Percentiles rank a stretch among this genome's conserved stretches.
Evolutionary conservation across 2,113 vertebrate species (phyloP).

Genomic region (Trematomus loennbergii): DNA sequence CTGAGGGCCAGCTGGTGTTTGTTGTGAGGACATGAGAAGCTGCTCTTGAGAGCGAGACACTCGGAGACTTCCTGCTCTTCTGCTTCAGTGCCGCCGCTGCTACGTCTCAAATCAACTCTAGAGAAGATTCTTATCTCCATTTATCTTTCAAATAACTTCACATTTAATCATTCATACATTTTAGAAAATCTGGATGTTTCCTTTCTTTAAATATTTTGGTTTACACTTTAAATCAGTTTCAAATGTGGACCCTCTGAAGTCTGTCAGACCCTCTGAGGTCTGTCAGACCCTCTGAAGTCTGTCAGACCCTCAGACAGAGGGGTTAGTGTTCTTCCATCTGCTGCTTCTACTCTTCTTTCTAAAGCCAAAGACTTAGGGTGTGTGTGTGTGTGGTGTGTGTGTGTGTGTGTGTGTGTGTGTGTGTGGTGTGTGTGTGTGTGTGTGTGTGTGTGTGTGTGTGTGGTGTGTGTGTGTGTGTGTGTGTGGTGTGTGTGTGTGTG

Average conservation of each 20-base stretch:
- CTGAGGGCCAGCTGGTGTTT: neutral
- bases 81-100: too few species aligned
- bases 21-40: neutral
- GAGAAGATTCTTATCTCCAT: neutral
- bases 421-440: too few species aligned
- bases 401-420: neutral
- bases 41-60: neutral
- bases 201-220: too few species aligned
- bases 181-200: too few species aligned
- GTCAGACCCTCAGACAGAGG: too few species aligned
- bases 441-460: too few species aligned
- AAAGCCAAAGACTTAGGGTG: slow-evolving; percentile 4
- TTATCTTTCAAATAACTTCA: neutral
- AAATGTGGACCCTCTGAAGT: too few species aligned
- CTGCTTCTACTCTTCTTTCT: neutral
- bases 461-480: too few species aligned
- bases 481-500: neutral
- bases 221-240: too few species aligned
- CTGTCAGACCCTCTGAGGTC: too few species aligned
- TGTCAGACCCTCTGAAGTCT: too few species aligned
- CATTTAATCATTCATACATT: neutral
- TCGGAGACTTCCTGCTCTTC: neutral
- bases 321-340: neutral
- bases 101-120: too few species aligned
- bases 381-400: neutral